Evolutionary conservation across 2,888 invertebrate species (phyloP).

Genomic region (Venustoraphidia nigricollis): DNA sequence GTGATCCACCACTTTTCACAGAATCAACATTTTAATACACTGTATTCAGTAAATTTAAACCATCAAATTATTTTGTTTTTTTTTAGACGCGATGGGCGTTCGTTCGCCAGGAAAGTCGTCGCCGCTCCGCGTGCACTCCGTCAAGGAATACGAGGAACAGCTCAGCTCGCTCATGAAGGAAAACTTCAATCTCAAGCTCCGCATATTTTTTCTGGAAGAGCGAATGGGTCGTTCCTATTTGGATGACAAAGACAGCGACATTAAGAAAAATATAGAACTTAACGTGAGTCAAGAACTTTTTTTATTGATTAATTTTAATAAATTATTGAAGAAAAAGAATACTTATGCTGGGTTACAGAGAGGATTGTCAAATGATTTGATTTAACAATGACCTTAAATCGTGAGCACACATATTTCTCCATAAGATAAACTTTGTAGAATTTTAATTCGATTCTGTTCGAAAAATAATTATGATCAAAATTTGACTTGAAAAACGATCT

Average conservation of each 20-base stretch:
- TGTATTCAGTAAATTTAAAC: too few species aligned
- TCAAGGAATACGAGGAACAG: constrained; percentile 85
- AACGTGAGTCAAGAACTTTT: constrained; percentile 30
- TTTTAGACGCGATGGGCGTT: constrained; percentile 8
- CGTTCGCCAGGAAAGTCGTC: constrained; percentile 12
- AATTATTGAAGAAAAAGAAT: too few species aligned
- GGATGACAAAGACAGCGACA: constrained; percentile 46
- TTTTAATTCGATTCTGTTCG: too few species aligned
- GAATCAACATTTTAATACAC: too few species aligned
- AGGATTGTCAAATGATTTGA: too few species aligned
- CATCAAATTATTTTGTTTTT: not conserved
- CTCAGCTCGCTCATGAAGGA: constrained; percentile 70
- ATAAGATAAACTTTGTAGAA: too few species aligned
- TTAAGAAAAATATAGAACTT: constrained; percentile 50
- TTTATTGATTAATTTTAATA: not conserved
- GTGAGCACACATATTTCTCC: too few species aligned
- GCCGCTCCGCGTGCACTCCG: constrained; percentile 48
- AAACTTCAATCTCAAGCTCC: constrained; percentile 81
- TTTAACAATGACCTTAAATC: too few species aligned
- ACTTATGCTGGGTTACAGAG: too few species aligned
- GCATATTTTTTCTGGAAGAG: constrained; percentile 84
- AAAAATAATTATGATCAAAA: too few species aligned
- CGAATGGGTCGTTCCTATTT: constrained; percentile 46
- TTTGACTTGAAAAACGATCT: too few species aligned
- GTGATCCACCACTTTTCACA: too few species aligned